phyloP scores from a whole-genome alignment of 35 echinoderm and acorn worm species.

The Stichopus chloronotus region DNA sequence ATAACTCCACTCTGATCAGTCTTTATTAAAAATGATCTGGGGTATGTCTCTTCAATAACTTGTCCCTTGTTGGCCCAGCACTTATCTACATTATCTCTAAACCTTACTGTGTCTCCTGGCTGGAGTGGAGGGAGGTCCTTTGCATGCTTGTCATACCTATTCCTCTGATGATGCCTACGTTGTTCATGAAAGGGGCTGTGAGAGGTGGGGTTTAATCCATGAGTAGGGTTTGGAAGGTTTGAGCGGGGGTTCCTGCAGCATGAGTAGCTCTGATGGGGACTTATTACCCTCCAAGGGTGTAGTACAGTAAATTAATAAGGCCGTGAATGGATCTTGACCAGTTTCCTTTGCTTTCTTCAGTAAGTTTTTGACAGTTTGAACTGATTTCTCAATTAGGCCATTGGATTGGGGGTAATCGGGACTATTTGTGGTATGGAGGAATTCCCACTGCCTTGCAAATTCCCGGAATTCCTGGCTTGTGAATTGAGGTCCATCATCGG shows the following conservation, averaged over 20 bases:
- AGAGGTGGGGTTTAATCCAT: background rate
- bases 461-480: conserved; percentile 43
- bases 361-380: conserved; percentile 41
- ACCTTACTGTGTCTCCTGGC: background rate
- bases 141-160: conserved; percentile 15
- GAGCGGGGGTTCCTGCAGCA: conserved; percentile 26
- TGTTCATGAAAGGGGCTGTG: background rate
- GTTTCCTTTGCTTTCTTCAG: conserved; percentile 42
- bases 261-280: conserved; percentile 51
- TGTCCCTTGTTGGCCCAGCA: conserved; percentile 7
- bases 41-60: conserved; percentile 2
- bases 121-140: background rate
- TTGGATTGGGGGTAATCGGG: conserved; percentile 57
- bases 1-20: conserved; percentile 4
- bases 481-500: background rate
- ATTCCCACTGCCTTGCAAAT: conserved; percentile 65
- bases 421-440: conserved; percentile 52
- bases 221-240: conserved; percentile 44
- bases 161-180: background rate
- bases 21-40: conserved; percentile 29
- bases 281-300: conserved; percentile 55
- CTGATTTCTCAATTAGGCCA: conserved; percentile 39
- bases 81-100: conserved; percentile 3
- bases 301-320: conserved; percentile 42
- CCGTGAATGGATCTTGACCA: conserved; percentile 48